A percentile compares a stretch with the other conserved stretches of the same genome.
Conservation (phyloP, 2,113 vertebrate genomes). For the Aegithalos caudatus region DNA sequence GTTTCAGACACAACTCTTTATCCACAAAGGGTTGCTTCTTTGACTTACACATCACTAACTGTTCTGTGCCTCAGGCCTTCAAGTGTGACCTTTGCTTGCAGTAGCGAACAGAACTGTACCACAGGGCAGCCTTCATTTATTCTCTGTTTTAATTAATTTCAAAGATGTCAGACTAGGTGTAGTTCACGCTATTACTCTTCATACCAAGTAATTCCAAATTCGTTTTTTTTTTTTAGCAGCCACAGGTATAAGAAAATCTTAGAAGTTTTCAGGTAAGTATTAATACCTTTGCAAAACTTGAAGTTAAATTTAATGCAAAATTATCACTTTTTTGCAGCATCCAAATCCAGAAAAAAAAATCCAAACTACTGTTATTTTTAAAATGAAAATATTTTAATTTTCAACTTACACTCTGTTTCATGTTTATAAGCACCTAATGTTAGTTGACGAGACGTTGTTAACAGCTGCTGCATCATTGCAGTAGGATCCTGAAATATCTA, state of each 20-base stretch:
- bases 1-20: background rate
- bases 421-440: slow-evolving; percentile 97
- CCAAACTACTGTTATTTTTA: background rate
- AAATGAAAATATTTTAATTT: background rate
- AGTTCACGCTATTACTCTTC: background rate
- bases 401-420: slow-evolving; percentile 94
- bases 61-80: background rate
- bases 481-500: slow-evolving; percentile 99
- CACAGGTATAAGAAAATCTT: background rate
- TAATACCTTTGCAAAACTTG: background rate
- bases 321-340: background rate
- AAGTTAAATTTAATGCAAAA: background rate
- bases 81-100: background rate
- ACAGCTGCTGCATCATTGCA: slow-evolving; percentile 98
- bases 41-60: background rate
- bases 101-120: background rate
- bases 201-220: background rate
- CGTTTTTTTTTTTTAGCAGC: background rate
- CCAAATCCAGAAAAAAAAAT: background rate
- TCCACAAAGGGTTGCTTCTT: background rate
- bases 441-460: slow-evolving; percentile 95
- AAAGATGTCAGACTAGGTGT: background rate
- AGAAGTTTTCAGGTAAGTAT: background rate
- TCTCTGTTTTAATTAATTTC: background rate
- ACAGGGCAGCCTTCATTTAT: background rate